Evolutionary conservation across 2,797 vertebrate species (phyloP).

Genomic region (Poecilia wingei): DNA sequence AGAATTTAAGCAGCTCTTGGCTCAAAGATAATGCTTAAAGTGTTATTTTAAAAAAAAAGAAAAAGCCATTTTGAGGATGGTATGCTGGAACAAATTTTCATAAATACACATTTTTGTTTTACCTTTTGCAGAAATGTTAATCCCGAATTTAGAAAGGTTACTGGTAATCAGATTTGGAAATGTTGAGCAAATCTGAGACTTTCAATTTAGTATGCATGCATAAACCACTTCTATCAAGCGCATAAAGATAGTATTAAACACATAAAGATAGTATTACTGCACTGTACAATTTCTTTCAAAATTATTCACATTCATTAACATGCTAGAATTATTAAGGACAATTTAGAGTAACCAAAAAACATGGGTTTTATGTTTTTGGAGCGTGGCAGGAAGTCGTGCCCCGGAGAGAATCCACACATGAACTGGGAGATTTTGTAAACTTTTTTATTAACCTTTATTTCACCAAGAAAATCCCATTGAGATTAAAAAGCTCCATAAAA

Average conservation of each 20-base stretch:
- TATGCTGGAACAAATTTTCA: neutral
- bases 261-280: neutral
- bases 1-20: slow-evolving; percentile 8
- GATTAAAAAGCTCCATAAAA: neutral
- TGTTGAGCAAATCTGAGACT: neutral
- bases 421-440: neutral
- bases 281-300: neutral
- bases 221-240: neutral
- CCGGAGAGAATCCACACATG: neutral
- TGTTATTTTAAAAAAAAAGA: neutral
- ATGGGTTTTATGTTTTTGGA: accelerated
- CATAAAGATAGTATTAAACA: neutral
- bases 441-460: neutral
- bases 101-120: neutral
- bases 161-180: neutral
- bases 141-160: neutral
- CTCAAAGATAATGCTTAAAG: neutral
- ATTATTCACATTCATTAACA: neutral
- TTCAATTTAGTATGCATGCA: neutral
- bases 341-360: neutral
- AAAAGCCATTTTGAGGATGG: no score
- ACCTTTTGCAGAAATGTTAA: neutral
- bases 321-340: neutral
- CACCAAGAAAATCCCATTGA: no score
- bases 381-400: neutral